Conservation (phyloP, 2,888 invertebrate genomes). For the Rhaphigaster nebulosa region DNA sequence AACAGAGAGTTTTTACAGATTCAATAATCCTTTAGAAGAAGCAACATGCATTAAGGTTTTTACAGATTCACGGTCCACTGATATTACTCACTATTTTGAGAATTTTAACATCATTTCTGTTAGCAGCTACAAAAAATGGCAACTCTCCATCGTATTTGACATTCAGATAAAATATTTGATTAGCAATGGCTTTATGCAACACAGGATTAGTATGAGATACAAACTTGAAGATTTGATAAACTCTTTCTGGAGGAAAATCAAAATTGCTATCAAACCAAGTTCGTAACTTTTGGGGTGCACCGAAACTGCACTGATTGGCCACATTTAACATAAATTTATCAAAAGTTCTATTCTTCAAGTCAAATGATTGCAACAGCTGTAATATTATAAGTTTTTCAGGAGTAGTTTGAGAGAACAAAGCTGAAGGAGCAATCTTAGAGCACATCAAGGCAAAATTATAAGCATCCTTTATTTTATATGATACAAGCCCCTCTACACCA, state of each 20-base stretch:
- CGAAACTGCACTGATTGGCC: not conserved
- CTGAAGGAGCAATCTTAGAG: not conserved
- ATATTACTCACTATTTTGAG: not conserved
- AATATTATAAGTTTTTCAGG: slow-evolving; percentile 14
- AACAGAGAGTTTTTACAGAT: slow-evolving; percentile 26
- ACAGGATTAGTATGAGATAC: not conserved
- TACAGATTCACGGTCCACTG: not conserved
- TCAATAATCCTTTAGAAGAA: not conserved
- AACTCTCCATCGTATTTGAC: slow-evolving; percentile 3
- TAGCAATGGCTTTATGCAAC: not conserved
- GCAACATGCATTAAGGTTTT: slow-evolving; percentile 49
- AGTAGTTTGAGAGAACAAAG: slow-evolving; percentile 5
- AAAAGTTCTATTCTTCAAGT: slow-evolving; percentile 10
- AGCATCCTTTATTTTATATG: not conserved
- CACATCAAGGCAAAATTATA: not conserved
- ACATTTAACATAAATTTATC: not conserved
- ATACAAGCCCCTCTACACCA: not conserved
- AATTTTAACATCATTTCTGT: not conserved
- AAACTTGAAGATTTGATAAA: slow-evolving; percentile 4
- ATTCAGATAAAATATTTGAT: slow-evolving; percentile 46
- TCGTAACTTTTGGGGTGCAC: not conserved
- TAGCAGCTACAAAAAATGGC: slow-evolving; percentile 30
- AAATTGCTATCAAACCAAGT: slow-evolving; percentile 22
- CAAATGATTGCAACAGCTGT: slow-evolving; percentile 17
- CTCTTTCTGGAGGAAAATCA: slow-evolving; percentile 14